Base-by-base conservation (phyloP, 2,113 vertebrate genomes). In the Athene cunicularia region DNA sequence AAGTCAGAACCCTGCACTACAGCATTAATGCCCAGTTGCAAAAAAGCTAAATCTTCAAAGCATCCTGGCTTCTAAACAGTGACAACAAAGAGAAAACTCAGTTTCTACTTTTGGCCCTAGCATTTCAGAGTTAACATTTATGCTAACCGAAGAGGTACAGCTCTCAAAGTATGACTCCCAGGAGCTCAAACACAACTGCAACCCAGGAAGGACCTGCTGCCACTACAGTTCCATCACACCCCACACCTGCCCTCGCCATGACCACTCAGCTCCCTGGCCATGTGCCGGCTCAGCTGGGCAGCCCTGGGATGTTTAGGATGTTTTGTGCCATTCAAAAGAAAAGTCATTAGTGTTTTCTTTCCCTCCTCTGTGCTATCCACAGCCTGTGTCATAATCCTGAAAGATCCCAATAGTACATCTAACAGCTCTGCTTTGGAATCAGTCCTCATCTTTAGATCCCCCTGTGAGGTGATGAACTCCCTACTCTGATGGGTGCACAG, bases 31-130 rank as follows among this genome's bases (percentile, higher is more conserved):
- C 75, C 55, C 58, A 28, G 68, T 58, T 90, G 94, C 83, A 90
- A 63, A 81, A 76, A 47, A 82, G 70, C 88, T 53, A 64, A 71
- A 68, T 53, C 93, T 96, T 97, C 98, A 97, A 98, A 97, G 96
- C 80, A 71, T n/a, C 82, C 81, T 59, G 71, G 27, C 88, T 91
- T 45, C 72, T 24, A 49, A 94, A 88, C 59, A 41, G 70, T 43
- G 71, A 93, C 84, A 93, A 60, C 81, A 79, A 91, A 95, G 86
- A 85, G 59, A 94, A 73, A 94, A 55, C 37, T 52, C 84, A 3
- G 11, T 6, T 68, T 53, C 90, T 75, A 18, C 79, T 82, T 89
- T 80, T 53, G 53, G 60, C 35, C 62, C 63, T 49, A 59, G 6
- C 41, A 62, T 58, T 85, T 56, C 47, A 90, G 45, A 37, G 35